Base-by-base conservation (phyloP, 2,113 vertebrate genomes). In the Sinocyclocheilus anshuiensis region DNA sequence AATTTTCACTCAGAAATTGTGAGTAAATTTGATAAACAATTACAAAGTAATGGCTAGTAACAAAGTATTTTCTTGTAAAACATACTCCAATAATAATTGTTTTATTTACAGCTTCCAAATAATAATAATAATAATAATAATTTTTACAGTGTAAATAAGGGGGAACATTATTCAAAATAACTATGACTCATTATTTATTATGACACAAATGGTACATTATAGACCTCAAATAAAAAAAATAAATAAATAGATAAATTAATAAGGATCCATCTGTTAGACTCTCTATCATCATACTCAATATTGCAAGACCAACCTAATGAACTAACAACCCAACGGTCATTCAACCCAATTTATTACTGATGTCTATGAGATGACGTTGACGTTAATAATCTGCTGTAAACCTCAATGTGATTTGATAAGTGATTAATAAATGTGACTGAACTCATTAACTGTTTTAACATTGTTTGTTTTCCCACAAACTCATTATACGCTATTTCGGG, bases 301-400 rank as follows among this genome's bases (percentile, higher is more conserved):
- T 72, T 22, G 69, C 4, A 39, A 76, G n/a, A 2, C 74, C n/a
- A 55, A 2, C 50, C 39, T 59, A 57, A 76, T 53, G 53, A 87
- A 81, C n/a, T 63, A 84, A 67, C 61, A 57, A 20, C 84, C 69
- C 63, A 33, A 5, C 71, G 86, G 88, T 80, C 88, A 86, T 84
- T 90, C 63, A 87, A 82, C 88, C n/a, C 13, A 29, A 65, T 84
- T 83, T 65, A 82, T 69, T 59, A 61, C 77, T 63, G 50, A 33
- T 59, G 50, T 39, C 33, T 79, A 10, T 24, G 36, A 39, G 11
- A 80, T 18, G 53, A n/a, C 9, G 10, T 57, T 20, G 53, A n/a
- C 4, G 10, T 57, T 20, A 57, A 61, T 63, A 42, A 63, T 42
- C 36, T 2, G 8, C 36, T 36, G 12, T 36, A 61, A 42, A 61